A percentile compares a stretch with the other conserved stretches of the same genome.
These are phyloP conservation scores for Spisula subtruncata DNA, from an alignment of 2,888 invertebrate species.

Conservation along the genomic window DNA sequence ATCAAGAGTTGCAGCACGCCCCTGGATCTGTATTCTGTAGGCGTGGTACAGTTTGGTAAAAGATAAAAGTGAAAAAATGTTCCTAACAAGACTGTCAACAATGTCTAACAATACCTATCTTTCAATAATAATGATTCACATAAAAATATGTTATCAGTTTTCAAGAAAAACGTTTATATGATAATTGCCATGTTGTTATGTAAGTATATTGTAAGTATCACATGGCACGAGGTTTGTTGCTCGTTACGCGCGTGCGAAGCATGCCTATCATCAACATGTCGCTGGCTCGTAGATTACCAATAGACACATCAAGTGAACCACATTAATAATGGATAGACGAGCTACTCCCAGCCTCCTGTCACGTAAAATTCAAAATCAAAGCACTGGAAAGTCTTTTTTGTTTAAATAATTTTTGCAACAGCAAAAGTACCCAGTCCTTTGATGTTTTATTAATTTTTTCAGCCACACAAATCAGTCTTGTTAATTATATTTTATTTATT, in stretches of 20 bases:
- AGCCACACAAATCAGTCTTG: too few relatives aligned
- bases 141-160: constrained; percentile 6
- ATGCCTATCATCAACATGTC: background rate
- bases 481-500: too few relatives aligned
- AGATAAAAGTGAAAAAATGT: background rate
- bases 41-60: background rate
- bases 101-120: constrained; percentile 4
- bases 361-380: background rate
- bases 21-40: background rate
- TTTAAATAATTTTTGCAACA: too few relatives aligned
- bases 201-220: too few relatives aligned
- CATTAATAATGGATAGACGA: background rate
- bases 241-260: background rate
- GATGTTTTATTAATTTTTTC: too few relatives aligned
- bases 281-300: background rate
- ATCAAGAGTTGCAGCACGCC: background rate
- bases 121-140: constrained; percentile 15
- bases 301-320: background rate
- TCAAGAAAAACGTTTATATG: background rate
- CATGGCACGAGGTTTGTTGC: background rate
- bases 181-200: background rate
- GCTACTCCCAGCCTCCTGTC: background rate
- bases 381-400: too few relatives aligned
- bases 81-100: background rate
- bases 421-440: too few relatives aligned